Evolutionary conservation across 2,888 invertebrate genomes (phyloP).

Genomic region (Lasiommata megera): DNA sequence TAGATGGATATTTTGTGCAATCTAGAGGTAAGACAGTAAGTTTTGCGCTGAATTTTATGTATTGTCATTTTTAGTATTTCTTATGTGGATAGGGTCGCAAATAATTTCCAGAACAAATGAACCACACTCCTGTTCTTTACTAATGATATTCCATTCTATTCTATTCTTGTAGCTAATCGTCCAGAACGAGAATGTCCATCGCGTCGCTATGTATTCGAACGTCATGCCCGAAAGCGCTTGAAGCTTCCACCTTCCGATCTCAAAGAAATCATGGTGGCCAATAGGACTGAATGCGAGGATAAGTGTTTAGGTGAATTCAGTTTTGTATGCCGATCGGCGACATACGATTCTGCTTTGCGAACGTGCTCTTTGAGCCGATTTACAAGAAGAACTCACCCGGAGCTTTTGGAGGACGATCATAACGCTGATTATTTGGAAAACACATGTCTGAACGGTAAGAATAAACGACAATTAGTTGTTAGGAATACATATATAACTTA

Average conservation of each 20-base stretch:
- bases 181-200: conserved; percentile 95
- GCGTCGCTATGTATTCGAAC: conserved; percentile 92
- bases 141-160: too few relatives aligned
- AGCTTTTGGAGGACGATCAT: conserved; percentile 91
- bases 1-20: too few relatives aligned
- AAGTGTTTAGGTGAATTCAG: conserved; percentile 94
- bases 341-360: conserved; percentile 88
- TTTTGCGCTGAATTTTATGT: too few relatives aligned
- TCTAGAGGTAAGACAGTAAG: too few relatives aligned
- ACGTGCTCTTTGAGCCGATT: conserved; percentile 91
- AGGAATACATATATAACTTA: too few relatives aligned
- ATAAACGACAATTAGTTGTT: too few relatives aligned
- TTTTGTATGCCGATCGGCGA: conserved; percentile 93
- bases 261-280: conserved; percentile 92
- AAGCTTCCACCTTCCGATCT: conserved; percentile 90
- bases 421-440: conserved; percentile 95
- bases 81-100: too few relatives aligned
- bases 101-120: too few relatives aligned
- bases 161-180: conserved; percentile 82
- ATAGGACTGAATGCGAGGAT: conserved; percentile 94
- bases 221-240: conserved; percentile 91
- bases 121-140: too few relatives aligned
- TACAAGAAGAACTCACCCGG: conserved; percentile 92
- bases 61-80: background rate
- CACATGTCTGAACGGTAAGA: conserved; percentile 91